Conservation (phyloP, 64 coral and sea anemone species). For the Catalaphyllia jardinei region DNA sequence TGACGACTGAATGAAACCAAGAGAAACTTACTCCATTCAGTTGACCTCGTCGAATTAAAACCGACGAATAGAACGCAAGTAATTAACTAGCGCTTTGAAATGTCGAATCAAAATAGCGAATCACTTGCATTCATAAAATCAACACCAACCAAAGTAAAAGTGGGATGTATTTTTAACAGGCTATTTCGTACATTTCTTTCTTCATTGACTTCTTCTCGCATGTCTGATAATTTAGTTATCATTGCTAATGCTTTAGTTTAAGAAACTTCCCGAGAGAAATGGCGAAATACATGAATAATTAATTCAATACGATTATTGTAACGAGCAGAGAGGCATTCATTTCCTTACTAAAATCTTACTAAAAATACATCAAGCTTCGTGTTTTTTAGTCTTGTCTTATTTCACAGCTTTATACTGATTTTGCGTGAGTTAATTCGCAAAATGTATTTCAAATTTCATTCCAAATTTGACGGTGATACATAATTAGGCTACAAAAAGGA, state of each 20-base stretch:
- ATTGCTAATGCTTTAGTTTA: neutral
- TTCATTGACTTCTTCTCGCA: neutral
- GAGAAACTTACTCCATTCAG: neutral
- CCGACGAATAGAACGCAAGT: neutral
- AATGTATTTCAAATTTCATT: no score
- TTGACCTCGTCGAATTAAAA: neutral
- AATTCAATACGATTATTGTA: no score
- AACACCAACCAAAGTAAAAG: no score
- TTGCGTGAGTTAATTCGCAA: no score
- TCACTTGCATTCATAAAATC: neutral
- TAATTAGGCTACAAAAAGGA: no score
- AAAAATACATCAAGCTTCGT: no score
- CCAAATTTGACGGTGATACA: no score
- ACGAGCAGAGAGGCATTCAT: no score
- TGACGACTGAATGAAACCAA: neutral
- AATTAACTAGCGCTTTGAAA: conserved; percentile 7
- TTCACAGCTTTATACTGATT: no score
- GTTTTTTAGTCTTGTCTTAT: no score
- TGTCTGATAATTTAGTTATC: neutral
- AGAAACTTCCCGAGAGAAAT: neutral
- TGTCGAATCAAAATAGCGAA: neutral
- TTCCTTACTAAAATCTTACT: no score
- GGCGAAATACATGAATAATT: no score
- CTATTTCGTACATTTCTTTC: neutral
- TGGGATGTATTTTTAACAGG: neutral